Evolutionary conservation across 2,113 vertebrate species (phyloP), one percentile per base, ranked within the genome.

Genomic region (Coptodon rendalli): DNA sequence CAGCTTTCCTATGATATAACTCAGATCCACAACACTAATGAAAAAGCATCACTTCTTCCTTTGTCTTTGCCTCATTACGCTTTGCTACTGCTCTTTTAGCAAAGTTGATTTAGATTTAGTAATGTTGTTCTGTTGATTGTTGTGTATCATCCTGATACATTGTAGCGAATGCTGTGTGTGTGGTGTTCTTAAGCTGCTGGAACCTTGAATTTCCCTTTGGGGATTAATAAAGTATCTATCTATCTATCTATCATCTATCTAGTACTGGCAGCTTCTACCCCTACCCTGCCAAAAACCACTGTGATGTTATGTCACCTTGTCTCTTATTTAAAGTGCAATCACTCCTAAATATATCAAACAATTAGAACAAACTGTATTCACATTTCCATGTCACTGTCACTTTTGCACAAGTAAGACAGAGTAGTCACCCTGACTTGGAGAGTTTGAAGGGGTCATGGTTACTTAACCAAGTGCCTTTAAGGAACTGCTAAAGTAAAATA

Each of bases 251-350:
- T n/a, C n/a, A n/a, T n/a, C n/a, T n/a, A n/a, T n/a, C n/a, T n/a
- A 54, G 56, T 85, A 59, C 84, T 27, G 38, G 11, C 81, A 86
- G 85, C 86, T 59, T 81, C 81, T 38, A 10, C 17, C n/a, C 12
- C 52, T 12, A 29, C 52, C 50, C 52, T 83, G 27, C 29, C 79
- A 91, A 59, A 90, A 93, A 88, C 73, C 6, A 80, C 86, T 89
- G 57, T 43, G 57, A 22, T 56, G 90, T 93, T 73, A 91, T 89
- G 85, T 88, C 76, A 82, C 61, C 19, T 66, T 66, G 0, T 66
- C 61, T 38, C 34, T 66, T 38, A 66, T 66, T 66, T 66, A 66
- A 68, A 43, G 66, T 43, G 66, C n/a, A 71, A 71, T 24, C 38
- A 71, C 66, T 43, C 38, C 5, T 43, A 71, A 71, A 71, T 71